Base-by-base conservation (phyloP, 2,888 invertebrate species). In the Globia sparganii region DNA sequence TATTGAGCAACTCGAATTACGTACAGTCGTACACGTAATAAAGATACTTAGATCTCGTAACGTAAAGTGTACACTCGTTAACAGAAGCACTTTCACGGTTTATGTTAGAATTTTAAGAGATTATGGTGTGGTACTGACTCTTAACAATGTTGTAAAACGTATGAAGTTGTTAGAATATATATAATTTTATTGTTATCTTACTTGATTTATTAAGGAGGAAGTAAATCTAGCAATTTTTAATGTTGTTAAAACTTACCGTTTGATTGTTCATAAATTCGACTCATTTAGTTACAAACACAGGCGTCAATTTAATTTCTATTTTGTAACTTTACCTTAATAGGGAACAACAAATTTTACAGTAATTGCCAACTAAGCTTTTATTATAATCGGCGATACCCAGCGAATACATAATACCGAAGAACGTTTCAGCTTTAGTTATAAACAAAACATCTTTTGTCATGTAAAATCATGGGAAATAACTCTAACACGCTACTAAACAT, bases 21-120 rank as follows among this genome's bases (percentile, higher is more conserved):
- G 70, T 84, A 72, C 80, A 78, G 69, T 76, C 80, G 74, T 75
- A 77, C 68, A 70, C 76, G 82, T 84, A 84, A 85, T 84, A 88
- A 88, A 87, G 80, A 82, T 84, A 85, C 84, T 87, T 87, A 80
- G 77, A 88, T 88, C 81, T 84, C 71, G 84, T 77, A 77, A 81
- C 80, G 65, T 83, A 31, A 74, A 72, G 66, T 72, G 80, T 80
- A 85, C 74, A 84, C 28, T 66, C 78, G 78, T 62, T 65, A 71
- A 79, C 80, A 84, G 68, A 84, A 81, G 86, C 61, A 67, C 68
- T 80, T 83, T 49, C 11, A 68, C 59, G 28, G 28, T 84, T 74
- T 77, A 40, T 59, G 56, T 61, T 34, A 13, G 11, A 73, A 73
- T 56, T 46, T 13, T 18, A 58, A 58, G 31, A 65, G n/a, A 58